Conservation (phyloP, 2,113 vertebrate genomes). For the Ornithorhynchus anatinus region DNA sequence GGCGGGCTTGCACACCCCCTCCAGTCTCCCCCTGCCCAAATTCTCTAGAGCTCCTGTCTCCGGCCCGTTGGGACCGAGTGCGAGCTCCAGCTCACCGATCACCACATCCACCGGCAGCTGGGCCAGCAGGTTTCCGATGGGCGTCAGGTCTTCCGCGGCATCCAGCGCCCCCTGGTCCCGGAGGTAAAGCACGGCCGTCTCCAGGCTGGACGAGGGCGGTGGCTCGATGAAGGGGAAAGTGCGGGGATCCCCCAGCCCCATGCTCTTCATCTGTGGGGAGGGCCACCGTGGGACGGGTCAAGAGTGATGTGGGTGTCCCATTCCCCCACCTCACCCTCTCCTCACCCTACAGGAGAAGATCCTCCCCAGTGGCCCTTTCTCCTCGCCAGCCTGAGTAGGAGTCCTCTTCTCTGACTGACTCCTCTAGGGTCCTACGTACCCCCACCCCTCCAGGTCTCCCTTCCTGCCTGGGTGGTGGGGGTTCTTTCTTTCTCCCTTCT, state of each 20-base stretch:
- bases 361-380: neutral
- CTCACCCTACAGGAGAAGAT: neutral
- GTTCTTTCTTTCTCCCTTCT: too few species aligned
- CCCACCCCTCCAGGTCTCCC: too few species aligned
- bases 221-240: slow-evolving; percentile 90
- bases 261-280: slow-evolving; percentile 97
- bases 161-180: slow-evolving; percentile 88
- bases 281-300: neutral
- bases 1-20: too few species aligned
- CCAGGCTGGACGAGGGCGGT: slow-evolving; percentile 82
- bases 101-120: slow-evolving; percentile 91
- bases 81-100: slow-evolving; percentile 77
- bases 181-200: slow-evolving; percentile 85
- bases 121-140: slow-evolving; percentile 84
- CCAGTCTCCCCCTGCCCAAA: neutral
- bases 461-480: too few species aligned
- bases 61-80: too few species aligned
- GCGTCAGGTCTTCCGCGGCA: slow-evolving; percentile 71
- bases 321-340: neutral
- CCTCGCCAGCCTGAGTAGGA: too few species aligned
- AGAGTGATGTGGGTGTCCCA: too few species aligned
- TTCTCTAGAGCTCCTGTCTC: neutral
- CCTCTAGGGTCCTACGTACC: too few species aligned
- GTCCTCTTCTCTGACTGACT: too few species aligned
- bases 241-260: slow-evolving; percentile 87